phyloP scores from a whole-genome alignment of 2,113 vertebrate genomes.

The Paraplagusia blochii region DNA sequence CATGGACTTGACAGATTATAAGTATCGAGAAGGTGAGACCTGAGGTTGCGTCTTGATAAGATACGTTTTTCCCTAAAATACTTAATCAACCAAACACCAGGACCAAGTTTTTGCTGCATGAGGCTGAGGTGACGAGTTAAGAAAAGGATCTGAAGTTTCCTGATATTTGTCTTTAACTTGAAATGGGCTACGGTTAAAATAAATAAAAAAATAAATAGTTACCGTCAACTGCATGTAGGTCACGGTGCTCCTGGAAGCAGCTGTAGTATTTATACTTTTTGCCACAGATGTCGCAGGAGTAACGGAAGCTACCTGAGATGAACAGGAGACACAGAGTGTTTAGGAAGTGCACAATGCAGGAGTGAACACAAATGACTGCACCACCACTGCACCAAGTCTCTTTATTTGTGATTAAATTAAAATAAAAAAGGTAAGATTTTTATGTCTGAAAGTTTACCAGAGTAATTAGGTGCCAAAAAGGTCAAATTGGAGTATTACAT shows the following conservation, averaged over 20 bases:
- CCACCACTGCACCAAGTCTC: no score
- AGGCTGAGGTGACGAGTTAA: not conserved
- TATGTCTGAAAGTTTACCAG: no score
- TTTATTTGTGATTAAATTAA: no score
- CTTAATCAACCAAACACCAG: no score
- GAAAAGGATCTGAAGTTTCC: conserved; percentile 7
- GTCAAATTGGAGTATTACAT: no score
- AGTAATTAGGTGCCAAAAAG: no score
- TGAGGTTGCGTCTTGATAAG: no score
- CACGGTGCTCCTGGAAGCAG: conserved; percentile 97
- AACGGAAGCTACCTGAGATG: conserved; percentile 91
- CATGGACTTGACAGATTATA: no score
- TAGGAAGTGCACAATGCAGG: not conserved
- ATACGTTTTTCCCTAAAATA: no score
- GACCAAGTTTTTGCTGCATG: not conserved
- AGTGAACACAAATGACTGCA: no score
- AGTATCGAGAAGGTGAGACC: no score
- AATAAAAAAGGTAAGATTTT: no score
- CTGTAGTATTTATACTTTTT: conserved; percentile 99
- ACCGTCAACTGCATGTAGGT: conserved; percentile 97
- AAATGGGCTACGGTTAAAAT: conserved; percentile 8
- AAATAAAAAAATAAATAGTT: conserved; percentile 43
- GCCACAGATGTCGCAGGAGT: conserved; percentile 97
- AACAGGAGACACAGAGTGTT: conserved; percentile 37
- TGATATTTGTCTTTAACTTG: not conserved